Conservation (phyloP, 1,140 invertebrate genomes). For the Dendrolimus punctatus region DNA sequence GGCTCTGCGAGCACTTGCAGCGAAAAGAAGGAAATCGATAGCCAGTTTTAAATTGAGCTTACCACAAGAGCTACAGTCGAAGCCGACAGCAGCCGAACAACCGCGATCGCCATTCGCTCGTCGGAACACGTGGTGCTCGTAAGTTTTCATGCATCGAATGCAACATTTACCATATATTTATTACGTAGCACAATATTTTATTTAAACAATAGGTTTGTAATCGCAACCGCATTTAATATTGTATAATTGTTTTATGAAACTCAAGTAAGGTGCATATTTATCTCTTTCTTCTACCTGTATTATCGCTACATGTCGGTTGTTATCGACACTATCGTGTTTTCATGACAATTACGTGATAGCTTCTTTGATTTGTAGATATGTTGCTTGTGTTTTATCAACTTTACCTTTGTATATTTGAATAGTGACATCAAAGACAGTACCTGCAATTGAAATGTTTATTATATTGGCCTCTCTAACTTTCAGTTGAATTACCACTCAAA, state of each 20-base stretch:
- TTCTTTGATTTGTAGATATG: constrained; percentile 20
- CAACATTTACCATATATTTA: background rate
- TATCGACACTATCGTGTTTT: constrained; percentile 23
- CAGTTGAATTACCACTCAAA: constrained; percentile 6
- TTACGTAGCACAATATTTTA: constrained; percentile 4
- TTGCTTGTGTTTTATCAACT: constrained; percentile 11
- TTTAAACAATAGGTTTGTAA: background rate
- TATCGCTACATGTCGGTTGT: constrained; percentile 32
- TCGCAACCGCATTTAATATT: no score
- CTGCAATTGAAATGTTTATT: background rate
- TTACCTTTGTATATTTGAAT: constrained; percentile 6
- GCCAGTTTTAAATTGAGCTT: constrained; percentile 55
- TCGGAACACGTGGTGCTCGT: constrained; percentile 71
- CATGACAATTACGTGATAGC: constrained; percentile 27
- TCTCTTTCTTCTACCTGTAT: constrained; percentile 15
- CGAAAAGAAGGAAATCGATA: constrained; percentile 62
- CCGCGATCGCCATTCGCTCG: constrained; percentile 43
- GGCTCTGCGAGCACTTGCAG: constrained; percentile 54
- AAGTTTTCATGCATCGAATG: constrained; percentile 30
- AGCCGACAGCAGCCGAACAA: constrained; percentile 30
- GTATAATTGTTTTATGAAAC: no score
- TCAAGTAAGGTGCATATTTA: constrained; percentile 1
- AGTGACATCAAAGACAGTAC: constrained; percentile 5
- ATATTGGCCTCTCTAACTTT: constrained; percentile 8
- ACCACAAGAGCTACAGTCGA: constrained; percentile 35